phyloP scores from a whole-genome alignment of 2,113 vertebrate genomes.

The Petrocephalus zakoni region DNA sequence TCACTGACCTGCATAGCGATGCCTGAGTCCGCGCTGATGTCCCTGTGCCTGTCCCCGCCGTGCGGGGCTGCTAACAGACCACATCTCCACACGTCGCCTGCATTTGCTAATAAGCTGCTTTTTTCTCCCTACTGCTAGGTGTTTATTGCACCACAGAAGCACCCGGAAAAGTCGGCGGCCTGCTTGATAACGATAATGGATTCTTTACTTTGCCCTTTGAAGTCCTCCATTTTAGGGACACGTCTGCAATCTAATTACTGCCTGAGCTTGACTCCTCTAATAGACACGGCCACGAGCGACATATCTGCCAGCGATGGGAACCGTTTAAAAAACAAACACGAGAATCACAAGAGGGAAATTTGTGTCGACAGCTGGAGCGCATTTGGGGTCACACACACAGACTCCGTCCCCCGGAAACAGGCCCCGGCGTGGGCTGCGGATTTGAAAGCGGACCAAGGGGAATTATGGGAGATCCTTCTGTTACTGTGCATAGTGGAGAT shows the following conservation, averaged over 20 bases:
- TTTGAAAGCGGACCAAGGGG: slow-evolving; percentile 25
- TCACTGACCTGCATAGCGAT: background rate
- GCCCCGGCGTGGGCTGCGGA: slow-evolving; percentile 28
- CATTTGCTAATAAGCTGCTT: background rate
- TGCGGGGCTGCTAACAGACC: background rate
- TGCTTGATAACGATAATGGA: slow-evolving; percentile 53
- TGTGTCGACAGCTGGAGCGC: slow-evolving; percentile 55
- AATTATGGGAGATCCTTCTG: slow-evolving; percentile 30
- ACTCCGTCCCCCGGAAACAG: slow-evolving; percentile 39
- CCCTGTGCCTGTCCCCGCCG: background rate
- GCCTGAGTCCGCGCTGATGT: background rate
- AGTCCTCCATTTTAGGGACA: slow-evolving; percentile 52
- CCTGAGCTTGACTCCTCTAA: slow-evolving; percentile 23
- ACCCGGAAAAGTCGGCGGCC: slow-evolving; percentile 46
- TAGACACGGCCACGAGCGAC: slow-evolving; percentile 28
- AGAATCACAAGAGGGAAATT: slow-evolving; percentile 31
- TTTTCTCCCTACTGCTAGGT: background rate
- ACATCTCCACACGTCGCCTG: background rate
- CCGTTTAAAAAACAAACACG: slow-evolving; percentile 18
- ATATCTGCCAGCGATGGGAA: slow-evolving; percentile 7
- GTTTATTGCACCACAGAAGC: slow-evolving; percentile 31
- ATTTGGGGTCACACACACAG: slow-evolving; percentile 42
- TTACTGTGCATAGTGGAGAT: background rate
- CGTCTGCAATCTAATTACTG: slow-evolving; percentile 60
- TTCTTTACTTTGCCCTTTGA: slow-evolving; percentile 48